A percentile compares a stretch with the other conserved stretches of the same genome.
phyloP scores from a whole-genome alignment of 2,888 invertebrate genomes.

The Druceiella hillmani region DNA sequence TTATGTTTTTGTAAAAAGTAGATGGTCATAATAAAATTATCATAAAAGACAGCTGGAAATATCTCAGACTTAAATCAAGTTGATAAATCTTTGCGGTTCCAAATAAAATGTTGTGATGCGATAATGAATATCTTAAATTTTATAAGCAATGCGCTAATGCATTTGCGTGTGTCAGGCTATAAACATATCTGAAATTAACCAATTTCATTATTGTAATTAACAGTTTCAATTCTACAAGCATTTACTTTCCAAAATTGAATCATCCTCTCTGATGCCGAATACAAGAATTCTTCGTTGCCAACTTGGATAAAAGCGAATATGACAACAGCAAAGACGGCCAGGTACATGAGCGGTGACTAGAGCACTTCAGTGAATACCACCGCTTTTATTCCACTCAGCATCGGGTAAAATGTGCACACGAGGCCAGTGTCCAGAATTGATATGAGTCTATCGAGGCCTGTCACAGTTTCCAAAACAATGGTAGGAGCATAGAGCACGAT shows the following conservation, averaged over 20 bases:
- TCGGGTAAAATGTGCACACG: conserved; percentile 82
- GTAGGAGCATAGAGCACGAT: conserved; percentile 93
- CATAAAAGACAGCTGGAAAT: too few species aligned
- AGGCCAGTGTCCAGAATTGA: conserved; percentile 71
- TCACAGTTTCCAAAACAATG: conserved; percentile 80
- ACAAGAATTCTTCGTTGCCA: conserved; percentile 68
- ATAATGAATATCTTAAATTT: too few species aligned
- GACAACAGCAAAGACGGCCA: conserved; percentile 73
- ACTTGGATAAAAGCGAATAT: conserved; percentile 64
- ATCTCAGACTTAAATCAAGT: too few species aligned
- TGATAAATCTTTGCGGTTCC: too few species aligned
- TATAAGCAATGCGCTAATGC: too few species aligned
- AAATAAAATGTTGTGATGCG: too few species aligned
- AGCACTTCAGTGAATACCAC: conserved; percentile 84
- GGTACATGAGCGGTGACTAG: conserved; percentile 81
- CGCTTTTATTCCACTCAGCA: conserved; percentile 88
- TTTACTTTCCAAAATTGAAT: conserved; percentile 64
- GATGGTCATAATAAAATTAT: too few species aligned
- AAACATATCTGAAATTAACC: too few species aligned
- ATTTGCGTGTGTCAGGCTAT: too few species aligned
- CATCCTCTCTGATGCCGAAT: conserved; percentile 63
- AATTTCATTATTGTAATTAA: too few species aligned
- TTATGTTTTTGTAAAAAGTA: too few species aligned
- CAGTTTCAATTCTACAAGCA: too few species aligned
- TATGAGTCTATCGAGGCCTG: conserved; percentile 64